Evolutionary conservation across 1,140 invertebrate genomes (phyloP).

Genomic region (Bombus ignitus): DNA sequence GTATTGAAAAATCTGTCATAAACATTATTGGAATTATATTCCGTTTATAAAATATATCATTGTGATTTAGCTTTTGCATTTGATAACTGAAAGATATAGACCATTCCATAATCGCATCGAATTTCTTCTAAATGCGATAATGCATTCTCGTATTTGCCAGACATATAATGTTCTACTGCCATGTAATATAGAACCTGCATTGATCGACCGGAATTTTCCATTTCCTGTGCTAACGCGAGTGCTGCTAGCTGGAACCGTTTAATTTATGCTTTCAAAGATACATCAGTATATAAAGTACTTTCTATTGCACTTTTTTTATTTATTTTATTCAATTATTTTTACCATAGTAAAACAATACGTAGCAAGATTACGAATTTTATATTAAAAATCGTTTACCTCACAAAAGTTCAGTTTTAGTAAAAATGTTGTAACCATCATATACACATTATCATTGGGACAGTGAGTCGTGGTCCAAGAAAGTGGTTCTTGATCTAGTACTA

Average conservation of each 20-base stretch:
- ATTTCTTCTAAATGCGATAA: conserved; percentile 63
- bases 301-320: not conserved
- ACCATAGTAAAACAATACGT: not conserved
- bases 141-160: conserved; percentile 59
- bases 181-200: conserved; percentile 65
- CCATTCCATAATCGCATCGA: conserved; percentile 63
- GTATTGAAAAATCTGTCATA: not conserved
- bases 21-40: not conserved
- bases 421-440: conserved; percentile 52
- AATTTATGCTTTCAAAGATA: not conserved
- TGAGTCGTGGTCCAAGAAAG: conserved; percentile 63
- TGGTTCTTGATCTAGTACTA: conserved; percentile 52
- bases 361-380: not conserved
- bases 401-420: conserved; percentile 67
- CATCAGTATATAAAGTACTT: not conserved
- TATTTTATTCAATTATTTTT: not conserved
- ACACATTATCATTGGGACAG: conserved; percentile 52
- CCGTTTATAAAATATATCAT: not conserved
- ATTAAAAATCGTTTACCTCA: conserved; percentile 55
- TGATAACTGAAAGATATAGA: conserved; percentile 17
- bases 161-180: conserved; percentile 66
- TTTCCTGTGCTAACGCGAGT: conserved; percentile 66
- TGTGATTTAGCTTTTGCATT: not conserved
- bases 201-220: conserved; percentile 49
- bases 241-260: conserved; percentile 63